Base-by-base conservation (phyloP, 1,140 invertebrate species). In the Bombus fervidus region DNA sequence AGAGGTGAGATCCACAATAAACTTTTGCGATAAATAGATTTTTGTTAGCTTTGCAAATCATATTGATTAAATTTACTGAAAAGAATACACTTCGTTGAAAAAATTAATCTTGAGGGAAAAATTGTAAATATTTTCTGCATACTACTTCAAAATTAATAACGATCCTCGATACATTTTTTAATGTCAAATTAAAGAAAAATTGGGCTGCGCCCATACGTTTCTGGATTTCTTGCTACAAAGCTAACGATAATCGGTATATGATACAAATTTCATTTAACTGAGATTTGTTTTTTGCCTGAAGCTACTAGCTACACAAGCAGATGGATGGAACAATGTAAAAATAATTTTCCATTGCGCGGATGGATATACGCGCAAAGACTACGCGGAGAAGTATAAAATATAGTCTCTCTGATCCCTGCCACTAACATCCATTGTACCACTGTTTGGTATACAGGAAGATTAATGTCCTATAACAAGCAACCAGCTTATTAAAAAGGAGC, bases 311-410 rank as follows among this genome's bases (percentile, higher is more conserved):
- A 43, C 6, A 6, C 3, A 41, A 43, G 9, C 5, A 6, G n/a
- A 8, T 34, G 3, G 12, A 31, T 9, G 39, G 41, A 31, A 25
- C 28, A n/a, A 64, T 2, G 41, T 25, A 25, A 72, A 39, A 71
- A 72, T 43, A 82, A 86, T 86, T 74, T 39, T 77, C 62, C 74
- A 62, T 39, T 18, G 37, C 37, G 1, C 37, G 34, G 34, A 8
- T 31, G 37, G 3, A 41, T 39, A 39, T 41, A 41, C 12, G 15
- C 13, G 37, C 9, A 15, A 31, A 57, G 41, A 43, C 6, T 39
- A 2, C 28, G 18, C 13, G 75, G 1, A 6, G 1, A 25, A 15
- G 6, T n/a, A 31, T n/a, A 31, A 77, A 62, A 18, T 22, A 41
- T 62, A 1, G 28, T 39, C 22, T 53, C 18, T 53, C 2, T 57